Base-by-base conservation (phyloP, 1,140 invertebrate genomes). In the Drosophila mayri region DNA sequence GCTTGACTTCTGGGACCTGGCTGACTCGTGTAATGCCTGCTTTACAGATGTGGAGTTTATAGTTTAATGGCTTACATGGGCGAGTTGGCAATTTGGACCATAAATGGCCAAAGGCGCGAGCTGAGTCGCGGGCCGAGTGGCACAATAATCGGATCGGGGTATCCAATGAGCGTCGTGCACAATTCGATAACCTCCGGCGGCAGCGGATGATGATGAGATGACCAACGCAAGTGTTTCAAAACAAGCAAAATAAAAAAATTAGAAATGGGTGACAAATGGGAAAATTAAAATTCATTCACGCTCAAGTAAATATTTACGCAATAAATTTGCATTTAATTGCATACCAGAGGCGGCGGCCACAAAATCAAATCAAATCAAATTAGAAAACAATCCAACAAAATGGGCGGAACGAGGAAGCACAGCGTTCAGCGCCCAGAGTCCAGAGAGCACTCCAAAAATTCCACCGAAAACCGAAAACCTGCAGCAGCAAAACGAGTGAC, bases 261-360 rank as follows among this genome's bases (percentile, higher is more conserved):
- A 66, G 49, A 71, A 71, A 71, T 66, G 38, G 57, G 38, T 43
- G 52, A 9, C 22, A 37, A 47, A 20, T 14, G 47, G 50, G 44
- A 44, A 30, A 88, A 88, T 88, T 90, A 88, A 87, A 88, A 87
- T 88, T 90, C 85, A 88, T 88, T 90, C 83, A 84, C 85, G 85
- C 85, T 88, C 85, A 88, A 88, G 85, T 88, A 88, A 88, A 88
- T 88, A 88, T 88, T 88, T 90, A 88, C 85, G 85, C 85, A 88
- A 88, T 90, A 88, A 88, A 88, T 88, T 88, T 88, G 85, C 85
- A 88, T 88, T 90, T 88, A 88, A 87, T 87, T 87, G 84, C 84
- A 55, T 55, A 55, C 52, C 52, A 55, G 35, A 61, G 37, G 55
- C 46, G 49, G 43, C 54, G 14, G 57, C 77, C 78, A 65, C 83